Evolutionary conservation across 2,113 vertebrate species (phyloP).

Genomic region (Manacus vitellinus): DNA sequence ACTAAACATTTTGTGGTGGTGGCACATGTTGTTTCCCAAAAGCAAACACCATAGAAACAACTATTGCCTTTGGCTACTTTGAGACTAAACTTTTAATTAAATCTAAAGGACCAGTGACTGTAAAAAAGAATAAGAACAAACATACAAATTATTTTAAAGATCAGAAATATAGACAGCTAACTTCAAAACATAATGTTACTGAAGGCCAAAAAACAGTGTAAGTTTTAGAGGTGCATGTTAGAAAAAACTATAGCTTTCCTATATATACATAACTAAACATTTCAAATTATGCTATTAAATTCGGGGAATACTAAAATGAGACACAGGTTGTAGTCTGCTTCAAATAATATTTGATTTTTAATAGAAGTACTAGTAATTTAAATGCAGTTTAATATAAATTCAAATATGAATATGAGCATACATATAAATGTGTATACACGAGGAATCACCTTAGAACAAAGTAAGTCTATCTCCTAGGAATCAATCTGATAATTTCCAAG

Average conservation of each 20-base stretch:
- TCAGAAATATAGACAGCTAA: not conserved
- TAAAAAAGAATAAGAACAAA: not conserved
- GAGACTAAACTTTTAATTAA: not conserved
- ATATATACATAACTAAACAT: not conserved
- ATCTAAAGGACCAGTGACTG: not conserved
- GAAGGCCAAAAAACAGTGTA: not conserved
- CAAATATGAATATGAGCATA: not conserved
- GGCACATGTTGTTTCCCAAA: not conserved
- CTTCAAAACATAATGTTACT: not conserved
- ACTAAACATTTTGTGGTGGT: not conserved
- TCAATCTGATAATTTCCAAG: not conserved
- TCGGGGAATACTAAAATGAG: not conserved
- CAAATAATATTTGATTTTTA: not conserved
- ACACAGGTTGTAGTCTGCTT: not conserved
- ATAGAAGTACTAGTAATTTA: not conserved
- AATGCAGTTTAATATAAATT: not conserved
- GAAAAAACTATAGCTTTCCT: not conserved
- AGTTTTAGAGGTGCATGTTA: not conserved
- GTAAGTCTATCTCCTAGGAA: not conserved
- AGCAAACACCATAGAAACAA: not conserved
- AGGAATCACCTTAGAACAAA: not conserved
- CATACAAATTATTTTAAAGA: not conserved
- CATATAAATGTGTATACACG: no score
- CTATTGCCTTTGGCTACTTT: not conserved
- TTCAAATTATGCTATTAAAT: not conserved